phyloP scores from a whole-genome alignment of 92 coral and sea anemone species.

The Micromussa lordhowensis region DNA sequence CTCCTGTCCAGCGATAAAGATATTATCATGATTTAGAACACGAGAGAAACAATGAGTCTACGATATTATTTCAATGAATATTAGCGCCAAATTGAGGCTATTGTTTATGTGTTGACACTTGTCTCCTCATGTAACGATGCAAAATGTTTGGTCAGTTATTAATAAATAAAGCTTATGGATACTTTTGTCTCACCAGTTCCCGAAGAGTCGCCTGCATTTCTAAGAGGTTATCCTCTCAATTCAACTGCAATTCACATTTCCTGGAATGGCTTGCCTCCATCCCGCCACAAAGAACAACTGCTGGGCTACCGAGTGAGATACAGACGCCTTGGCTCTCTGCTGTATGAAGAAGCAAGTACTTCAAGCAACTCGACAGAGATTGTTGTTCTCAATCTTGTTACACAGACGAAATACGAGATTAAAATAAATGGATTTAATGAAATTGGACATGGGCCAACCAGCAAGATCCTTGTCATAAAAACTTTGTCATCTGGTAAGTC shows the following conservation, averaged over 20 bases:
- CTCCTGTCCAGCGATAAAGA: background rate
- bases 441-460: background rate
- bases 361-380: conserved; percentile 3
- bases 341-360: background rate
- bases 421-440: conserved; percentile 23
- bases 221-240: conserved; percentile 6
- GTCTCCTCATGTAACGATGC: background rate
- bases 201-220: background rate
- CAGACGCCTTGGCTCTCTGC: conserved; percentile 1
- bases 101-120: no score
- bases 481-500: background rate
- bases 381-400: background rate
- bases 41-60: background rate
- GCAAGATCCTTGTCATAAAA: background rate
- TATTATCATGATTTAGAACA: no score
- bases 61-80: background rate
- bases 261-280: conserved; percentile 15
- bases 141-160: no score
- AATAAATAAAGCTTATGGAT: background rate
- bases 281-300: background rate
- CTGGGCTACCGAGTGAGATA: background rate
- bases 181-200: background rate
- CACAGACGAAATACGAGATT: background rate
- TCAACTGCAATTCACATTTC: conserved; percentile 9
- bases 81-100: background rate